Evolutionary conservation across 2,797 vertebrate species (phyloP), one percentile per base, ranked within the genome.

Genomic region (Thaleichthys pacificus): DNA sequence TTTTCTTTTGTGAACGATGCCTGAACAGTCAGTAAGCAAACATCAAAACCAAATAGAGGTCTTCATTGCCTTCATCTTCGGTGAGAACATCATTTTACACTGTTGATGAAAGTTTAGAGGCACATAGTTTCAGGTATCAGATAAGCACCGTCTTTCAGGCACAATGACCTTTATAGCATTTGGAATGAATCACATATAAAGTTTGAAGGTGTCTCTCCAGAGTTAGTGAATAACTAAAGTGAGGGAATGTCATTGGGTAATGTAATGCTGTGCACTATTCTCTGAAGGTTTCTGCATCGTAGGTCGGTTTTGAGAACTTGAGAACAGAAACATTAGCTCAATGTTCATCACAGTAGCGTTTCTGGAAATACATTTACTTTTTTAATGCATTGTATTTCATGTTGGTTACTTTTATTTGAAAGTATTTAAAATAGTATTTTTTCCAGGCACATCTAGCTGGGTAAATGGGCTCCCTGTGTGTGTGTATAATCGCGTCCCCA

Each of bases 121-220:
- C 6, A 8, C 7, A 35, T 35, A 6, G 6, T 8, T 35, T 6
- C 32, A 35, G 38, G 38, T 12, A 42, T 47, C 51, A n/a, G 17
- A 56, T n/a, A 17, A 7, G 17, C 51, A n/a, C 17, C 17, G 17
- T 17, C 15, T 35, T 0, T 70, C 72, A 57, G 8, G 24, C 8
- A 1, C 19, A 66, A 66, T 85, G 78, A 85, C 85, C 70, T 84
- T 84, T 73, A 87, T 82, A 76, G 65, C 63, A 77, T 82, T 70
- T 74, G 30, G 85, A 90, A 91, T 90, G 83, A 89, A 88, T 90
- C 66, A 90, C 87, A 79, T 84, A 88, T 89, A 85, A 88, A 85
- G 86, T 88, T 54, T 81, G 80, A 89, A 87, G 79, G 78, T 84
- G 84, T 88, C 77, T 81, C 80, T 77, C 9, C 70, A 49, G 26